phyloP scores from a whole-genome alignment of 2,888 invertebrate species.

The Neoascia interrupta region DNA sequence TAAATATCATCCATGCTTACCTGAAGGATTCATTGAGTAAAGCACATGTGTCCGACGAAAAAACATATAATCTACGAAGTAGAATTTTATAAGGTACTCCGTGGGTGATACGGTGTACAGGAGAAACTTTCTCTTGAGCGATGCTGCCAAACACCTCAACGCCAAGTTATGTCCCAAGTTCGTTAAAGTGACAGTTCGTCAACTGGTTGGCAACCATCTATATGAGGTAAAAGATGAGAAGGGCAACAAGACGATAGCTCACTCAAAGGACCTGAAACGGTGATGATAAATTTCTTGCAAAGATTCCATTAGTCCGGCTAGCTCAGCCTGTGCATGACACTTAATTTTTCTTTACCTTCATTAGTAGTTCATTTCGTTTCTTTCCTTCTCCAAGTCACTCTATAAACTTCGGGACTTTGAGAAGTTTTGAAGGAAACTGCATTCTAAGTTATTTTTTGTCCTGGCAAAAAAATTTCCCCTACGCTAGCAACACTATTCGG shows the following conservation, averaged over 20 bases:
- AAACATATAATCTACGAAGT: background rate
- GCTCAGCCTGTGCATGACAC: background rate
- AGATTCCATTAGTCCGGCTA: background rate
- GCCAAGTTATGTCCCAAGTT: too few relatives aligned
- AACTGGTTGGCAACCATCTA: background rate
- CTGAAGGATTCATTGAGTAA: background rate
- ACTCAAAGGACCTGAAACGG: background rate
- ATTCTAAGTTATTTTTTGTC: too few relatives aligned
- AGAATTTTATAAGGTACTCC: background rate
- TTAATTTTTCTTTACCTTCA: too few relatives aligned
- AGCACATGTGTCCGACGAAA: background rate
- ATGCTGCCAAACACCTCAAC: background rate
- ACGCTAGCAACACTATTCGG: too few relatives aligned
- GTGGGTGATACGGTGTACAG: background rate
- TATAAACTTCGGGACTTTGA: too few relatives aligned
- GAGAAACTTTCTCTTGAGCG: background rate
- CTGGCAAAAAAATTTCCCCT: too few relatives aligned
- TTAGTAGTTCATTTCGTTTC: too few relatives aligned
- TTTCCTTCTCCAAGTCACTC: too few relatives aligned
- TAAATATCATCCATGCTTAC: background rate
- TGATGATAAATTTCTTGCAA: conserved; percentile 2
- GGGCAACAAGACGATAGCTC: background rate
- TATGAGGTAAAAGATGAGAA: background rate
- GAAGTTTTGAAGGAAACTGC: too few relatives aligned
- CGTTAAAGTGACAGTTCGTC: background rate